phyloP scores from a whole-genome alignment of 2,113 vertebrate species.

The Channa argus region DNA sequence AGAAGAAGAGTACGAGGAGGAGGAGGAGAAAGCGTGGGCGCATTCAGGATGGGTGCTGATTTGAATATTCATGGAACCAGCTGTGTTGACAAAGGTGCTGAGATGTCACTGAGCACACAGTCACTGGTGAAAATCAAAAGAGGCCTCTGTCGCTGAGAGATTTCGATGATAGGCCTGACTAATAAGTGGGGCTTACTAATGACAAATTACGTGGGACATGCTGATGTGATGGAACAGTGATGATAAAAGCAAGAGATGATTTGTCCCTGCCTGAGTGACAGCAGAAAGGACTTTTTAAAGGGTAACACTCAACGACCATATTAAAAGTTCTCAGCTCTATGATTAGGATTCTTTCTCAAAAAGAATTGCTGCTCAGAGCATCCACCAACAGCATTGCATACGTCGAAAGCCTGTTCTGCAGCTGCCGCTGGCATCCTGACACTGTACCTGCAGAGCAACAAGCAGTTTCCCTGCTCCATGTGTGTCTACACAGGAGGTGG shows the following conservation, averaged over 20 bases:
- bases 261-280: conserved; percentile 2
- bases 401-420: too few species aligned
- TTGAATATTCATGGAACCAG: conserved; percentile 68
- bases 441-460: too few species aligned
- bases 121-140: conserved; percentile 38
- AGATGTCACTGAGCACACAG: background rate
- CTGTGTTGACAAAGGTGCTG: conserved; percentile 56
- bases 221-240: conserved; percentile 1
- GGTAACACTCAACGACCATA: background rate
- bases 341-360: background rate
- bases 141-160: background rate
- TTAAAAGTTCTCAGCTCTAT: background rate
- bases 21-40: conserved; percentile 50
- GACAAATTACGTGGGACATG: conserved; percentile 39
- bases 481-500: too few species aligned
- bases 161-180: conserved; percentile 14
- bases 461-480: too few species aligned
- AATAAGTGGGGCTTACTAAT: conserved; percentile 40
- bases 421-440: too few species aligned
- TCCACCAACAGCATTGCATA: background rate
- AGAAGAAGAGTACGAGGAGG: conserved; percentile 24
- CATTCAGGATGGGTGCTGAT: conserved; percentile 46
- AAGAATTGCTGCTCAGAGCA: background rate
- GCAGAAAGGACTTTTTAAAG: background rate
- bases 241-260: conserved; percentile 6